Evolutionary conservation across 2,797 vertebrate genomes (phyloP).

Genomic region (Schizopygopsis malacanthus): DNA sequence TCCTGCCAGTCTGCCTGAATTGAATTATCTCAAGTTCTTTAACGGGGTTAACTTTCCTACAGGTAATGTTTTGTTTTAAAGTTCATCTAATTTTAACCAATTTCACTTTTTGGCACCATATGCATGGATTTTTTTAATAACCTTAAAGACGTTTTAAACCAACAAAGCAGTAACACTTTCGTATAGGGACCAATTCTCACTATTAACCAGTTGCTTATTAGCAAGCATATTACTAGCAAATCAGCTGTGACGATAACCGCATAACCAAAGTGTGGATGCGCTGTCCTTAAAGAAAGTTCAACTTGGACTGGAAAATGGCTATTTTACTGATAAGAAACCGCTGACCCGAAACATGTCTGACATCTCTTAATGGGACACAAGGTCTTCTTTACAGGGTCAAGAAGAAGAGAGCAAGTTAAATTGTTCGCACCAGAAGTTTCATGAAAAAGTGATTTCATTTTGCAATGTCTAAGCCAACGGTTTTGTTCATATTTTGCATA

Average conservation of each 20-base stretch:
- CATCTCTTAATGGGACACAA: too few relatives aligned
- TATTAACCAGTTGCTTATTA: not conserved
- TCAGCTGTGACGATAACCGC: not conserved
- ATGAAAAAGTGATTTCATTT: too few relatives aligned
- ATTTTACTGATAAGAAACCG: too few relatives aligned
- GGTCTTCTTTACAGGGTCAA: too few relatives aligned
- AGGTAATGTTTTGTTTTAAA: not conserved
- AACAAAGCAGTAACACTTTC: conserved; percentile 1
- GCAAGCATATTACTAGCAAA: not conserved
- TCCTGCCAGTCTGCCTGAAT: conserved; percentile 13
- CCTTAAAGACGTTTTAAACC: not conserved
- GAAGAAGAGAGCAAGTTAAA: too few relatives aligned
- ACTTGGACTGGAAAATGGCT: too few relatives aligned
- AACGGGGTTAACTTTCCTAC: not conserved
- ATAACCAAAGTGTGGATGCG: too few relatives aligned
- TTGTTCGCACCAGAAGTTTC: too few relatives aligned
- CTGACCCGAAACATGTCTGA: too few relatives aligned
- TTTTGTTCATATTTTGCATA: too few relatives aligned
- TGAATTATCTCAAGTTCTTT: not conserved
- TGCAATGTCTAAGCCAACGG: too few relatives aligned
- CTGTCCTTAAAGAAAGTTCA: too few relatives aligned
- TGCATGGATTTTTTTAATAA: not conserved
- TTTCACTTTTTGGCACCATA: not conserved
- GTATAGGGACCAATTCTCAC: not conserved
- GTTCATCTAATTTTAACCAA: not conserved